Evolutionary conservation across 1,140 invertebrate species (phyloP).

Genomic region (Pogonognathellus flavescens): DNA sequence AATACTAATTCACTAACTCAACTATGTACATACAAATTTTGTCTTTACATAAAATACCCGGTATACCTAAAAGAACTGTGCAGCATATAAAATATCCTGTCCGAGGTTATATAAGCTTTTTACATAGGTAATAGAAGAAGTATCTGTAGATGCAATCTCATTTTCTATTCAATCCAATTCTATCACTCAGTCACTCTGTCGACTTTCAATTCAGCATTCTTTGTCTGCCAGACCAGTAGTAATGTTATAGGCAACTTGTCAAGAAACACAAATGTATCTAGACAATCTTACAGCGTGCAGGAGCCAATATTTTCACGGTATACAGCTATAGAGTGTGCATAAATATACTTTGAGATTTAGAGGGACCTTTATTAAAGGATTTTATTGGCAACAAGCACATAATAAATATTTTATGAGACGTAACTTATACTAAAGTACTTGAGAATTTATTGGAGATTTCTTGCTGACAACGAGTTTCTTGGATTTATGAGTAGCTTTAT

Average conservation of each 20-base stretch:
- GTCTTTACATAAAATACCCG: not conserved
- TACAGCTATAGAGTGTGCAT: not conserved
- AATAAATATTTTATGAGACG: conserved; percentile 46
- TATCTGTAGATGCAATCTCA: conserved; percentile 16
- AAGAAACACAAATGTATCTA: not conserved
- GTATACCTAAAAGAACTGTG: not conserved
- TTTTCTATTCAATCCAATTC: conserved; percentile 28
- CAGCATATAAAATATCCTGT: not conserved
- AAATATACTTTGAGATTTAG: conserved; percentile 8
- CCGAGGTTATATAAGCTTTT: not conserved
- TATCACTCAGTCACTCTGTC: conserved; percentile 1
- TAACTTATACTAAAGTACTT: conserved; percentile 32
- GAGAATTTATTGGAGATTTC: conserved; percentile 39
- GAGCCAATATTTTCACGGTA: too few species aligned
- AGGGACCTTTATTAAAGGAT: conserved; percentile 36
- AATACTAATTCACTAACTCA: conserved; percentile 10
- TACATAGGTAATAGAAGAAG: not conserved
- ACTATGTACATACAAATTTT: too few species aligned
- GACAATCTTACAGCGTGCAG: too few species aligned
- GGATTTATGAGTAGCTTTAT: conserved; percentile 36
- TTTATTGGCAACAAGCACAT: conserved; percentile 40
- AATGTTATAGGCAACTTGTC: too few species aligned
- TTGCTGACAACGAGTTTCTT: conserved; percentile 26
- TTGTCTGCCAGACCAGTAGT: not conserved
- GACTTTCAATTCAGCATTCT: conserved; percentile 33